Base-by-base conservation (phyloP, 2,888 invertebrate species). In the Vanessa cardui region DNA sequence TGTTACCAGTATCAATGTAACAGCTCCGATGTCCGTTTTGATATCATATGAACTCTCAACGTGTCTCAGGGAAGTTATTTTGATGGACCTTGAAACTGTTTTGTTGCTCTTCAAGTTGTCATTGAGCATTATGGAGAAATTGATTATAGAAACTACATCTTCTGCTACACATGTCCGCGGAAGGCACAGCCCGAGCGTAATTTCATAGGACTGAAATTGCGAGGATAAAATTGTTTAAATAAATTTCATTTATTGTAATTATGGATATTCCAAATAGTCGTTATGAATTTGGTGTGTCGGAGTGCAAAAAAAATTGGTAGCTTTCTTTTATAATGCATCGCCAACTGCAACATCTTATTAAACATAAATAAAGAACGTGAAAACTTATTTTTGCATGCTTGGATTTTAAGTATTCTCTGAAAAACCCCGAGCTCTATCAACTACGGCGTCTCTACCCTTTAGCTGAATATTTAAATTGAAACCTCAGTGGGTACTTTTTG, bases 41-140 rank as follows among this genome's bases (percentile, higher is more conserved):
- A 89, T 65, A 47, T 83, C 77, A 70, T 89, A 90, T 7, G 75
- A 59, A 0, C 73, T 80, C 33, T 83, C 80, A 2, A 92, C 74
- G 61, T 77, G 81, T 72, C 91, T 83, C 0, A 87, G 73, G 5
- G 82, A 81, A 2, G 74, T 78, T 54, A 93, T 75, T 72, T 80
- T 88, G 6, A 87, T 82, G 5, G 76, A 70, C 64, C 93, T 83
- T 3, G 90, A 87, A 1, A 87, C 74, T 1, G 89, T 85, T 63
- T 80, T 85, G 71, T 88, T 89, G 8, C 83, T 79, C 66, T 87
- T 86, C 45, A 89, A 77, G 66, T 90, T 87, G 66, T 91, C 90
- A 70, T 87, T 90, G 50, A 92, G 83, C 82, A 89, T 89, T 21
- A 89, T 84, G 18, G 92, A 90, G 76, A 93, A 93, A 69, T 88